Evolutionary conservation across 2,888 invertebrate genomes (phyloP).

Genomic region (Drosophila lacicola): DNA sequence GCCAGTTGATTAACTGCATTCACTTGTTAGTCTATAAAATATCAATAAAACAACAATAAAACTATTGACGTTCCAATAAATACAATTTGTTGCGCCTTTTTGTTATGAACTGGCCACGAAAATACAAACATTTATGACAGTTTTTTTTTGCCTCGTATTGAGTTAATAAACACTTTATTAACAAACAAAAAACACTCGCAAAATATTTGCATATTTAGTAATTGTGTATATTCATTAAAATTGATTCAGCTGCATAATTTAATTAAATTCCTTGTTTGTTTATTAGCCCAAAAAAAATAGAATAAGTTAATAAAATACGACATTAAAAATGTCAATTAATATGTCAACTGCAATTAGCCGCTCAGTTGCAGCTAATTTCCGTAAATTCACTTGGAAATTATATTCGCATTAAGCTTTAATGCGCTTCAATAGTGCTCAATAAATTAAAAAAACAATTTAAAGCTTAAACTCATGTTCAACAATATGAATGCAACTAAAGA

Average conservation of each 20-base stretch:
- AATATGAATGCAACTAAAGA: neutral
- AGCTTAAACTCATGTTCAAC: neutral
- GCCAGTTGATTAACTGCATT: constrained; percentile 53
- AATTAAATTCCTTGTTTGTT: constrained; percentile 25
- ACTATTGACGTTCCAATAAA: constrained; percentile 52
- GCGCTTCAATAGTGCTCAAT: neutral
- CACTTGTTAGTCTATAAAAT: constrained; percentile 40
- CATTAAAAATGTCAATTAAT: constrained; percentile 1
- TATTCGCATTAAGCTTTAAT: constrained; percentile 28
- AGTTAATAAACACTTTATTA: constrained; percentile 17
- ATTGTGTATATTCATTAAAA: neutral
- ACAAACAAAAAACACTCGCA: neutral
- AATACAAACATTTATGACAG: constrained; percentile 15
- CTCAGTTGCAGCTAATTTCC: constrained; percentile 13
- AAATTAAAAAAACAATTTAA: neutral
- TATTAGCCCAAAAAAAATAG: neutral
- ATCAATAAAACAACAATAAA: constrained; percentile 45
- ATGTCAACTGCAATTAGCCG: constrained; percentile 16
- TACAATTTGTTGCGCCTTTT: constrained; percentile 54
- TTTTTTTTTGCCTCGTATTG: constrained; percentile 4
- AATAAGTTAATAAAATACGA: neutral
- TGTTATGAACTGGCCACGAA: constrained; percentile 11
- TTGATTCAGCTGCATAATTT: constrained; percentile 3
- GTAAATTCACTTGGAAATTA: constrained; percentile 5
- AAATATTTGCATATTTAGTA: neutral